Evolutionary conservation across 1,140 invertebrate genomes (phyloP), one percentile per base, ranked within the genome.

Genomic region (Adoxophyes honmai): DNA sequence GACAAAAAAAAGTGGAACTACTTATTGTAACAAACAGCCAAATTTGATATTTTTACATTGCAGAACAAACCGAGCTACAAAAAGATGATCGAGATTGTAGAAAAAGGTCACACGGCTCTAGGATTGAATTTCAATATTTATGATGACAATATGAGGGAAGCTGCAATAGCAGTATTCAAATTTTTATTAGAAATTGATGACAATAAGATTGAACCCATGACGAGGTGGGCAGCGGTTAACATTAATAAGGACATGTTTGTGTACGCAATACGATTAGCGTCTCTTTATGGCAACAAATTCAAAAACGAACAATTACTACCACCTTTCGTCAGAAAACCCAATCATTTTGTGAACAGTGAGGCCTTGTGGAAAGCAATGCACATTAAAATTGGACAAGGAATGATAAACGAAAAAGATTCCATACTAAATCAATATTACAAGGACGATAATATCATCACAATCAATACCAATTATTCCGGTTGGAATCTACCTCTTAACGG

Each of bases 401-500:
- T 74, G 55, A 61, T 78, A 42, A 66, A 69, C 21, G 44, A 59
- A n/a, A 53, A 67, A 56, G 76, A 76, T 58, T 63, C 61, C 1
- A 54, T 63, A 59, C 53, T 73, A 2, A 72, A 81, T 55, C 73
- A 84, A 66, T 73, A 73, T 53, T 71, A 68, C 37, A 73, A 65
- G 60, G 60, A 42, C 38, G 64, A 75, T 21, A 67, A 81, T 57
- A 62, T 60, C 4, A 60, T 84, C 52, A 57, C 64, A 11, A 78
- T 91, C 51, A 87, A 81, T 57, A 89, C 78, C 51, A 93, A 90
- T 68, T 92, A 90, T 61, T 91, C 85, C 5, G 91, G 91, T 52
- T 90, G 90, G 84, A 90, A 92, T 62, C 63, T 90, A 1, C 63
- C 66, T 54, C 58, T 66, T 11, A 73, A 81, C 28, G 90, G 91